phyloP scores from a whole-genome alignment of 2,888 invertebrate species.

The Philonicus albiceps region DNA sequence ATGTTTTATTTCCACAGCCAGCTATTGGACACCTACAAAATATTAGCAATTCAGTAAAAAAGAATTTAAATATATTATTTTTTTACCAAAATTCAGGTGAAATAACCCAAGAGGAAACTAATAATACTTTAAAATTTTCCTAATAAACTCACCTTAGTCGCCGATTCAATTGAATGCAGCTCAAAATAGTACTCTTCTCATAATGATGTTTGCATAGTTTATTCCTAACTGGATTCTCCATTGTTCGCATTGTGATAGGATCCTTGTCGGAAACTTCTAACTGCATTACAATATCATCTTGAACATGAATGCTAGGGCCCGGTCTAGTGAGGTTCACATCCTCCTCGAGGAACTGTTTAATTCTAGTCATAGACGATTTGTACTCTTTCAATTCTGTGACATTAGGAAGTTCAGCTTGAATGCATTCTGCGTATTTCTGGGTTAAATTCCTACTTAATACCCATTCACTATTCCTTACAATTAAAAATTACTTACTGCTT shows the following conservation, averaged over 20 bases:
- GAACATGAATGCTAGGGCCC: not conserved
- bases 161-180: slow-evolving; percentile 60
- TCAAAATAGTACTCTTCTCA: slow-evolving; percentile 64
- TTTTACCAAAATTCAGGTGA: not conserved
- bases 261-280: slow-evolving; percentile 61
- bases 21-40: slow-evolving; percentile 59
- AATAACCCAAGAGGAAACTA: not conserved
- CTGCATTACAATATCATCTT: slow-evolving; percentile 54
- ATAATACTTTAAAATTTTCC: not conserved
- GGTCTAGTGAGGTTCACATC: not conserved
- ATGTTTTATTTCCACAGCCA: slow-evolving; percentile 64
- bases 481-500: not conserved
- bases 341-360: not conserved
- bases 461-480: not conserved
- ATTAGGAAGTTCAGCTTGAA: not conserved
- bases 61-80: too few species aligned
- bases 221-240: slow-evolving; percentile 66
- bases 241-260: slow-evolving; percentile 65
- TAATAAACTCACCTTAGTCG: slow-evolving; percentile 51
- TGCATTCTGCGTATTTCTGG: not conserved
- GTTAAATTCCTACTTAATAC: not conserved
- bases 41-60: not conserved
- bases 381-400: not conserved
- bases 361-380: not conserved
- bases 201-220: slow-evolving; percentile 65